Evolutionary conservation across 2,888 invertebrate genomes (phyloP), one percentile per base, ranked within the genome.

Genomic region (Macrosiphum euphorbiae): DNA sequence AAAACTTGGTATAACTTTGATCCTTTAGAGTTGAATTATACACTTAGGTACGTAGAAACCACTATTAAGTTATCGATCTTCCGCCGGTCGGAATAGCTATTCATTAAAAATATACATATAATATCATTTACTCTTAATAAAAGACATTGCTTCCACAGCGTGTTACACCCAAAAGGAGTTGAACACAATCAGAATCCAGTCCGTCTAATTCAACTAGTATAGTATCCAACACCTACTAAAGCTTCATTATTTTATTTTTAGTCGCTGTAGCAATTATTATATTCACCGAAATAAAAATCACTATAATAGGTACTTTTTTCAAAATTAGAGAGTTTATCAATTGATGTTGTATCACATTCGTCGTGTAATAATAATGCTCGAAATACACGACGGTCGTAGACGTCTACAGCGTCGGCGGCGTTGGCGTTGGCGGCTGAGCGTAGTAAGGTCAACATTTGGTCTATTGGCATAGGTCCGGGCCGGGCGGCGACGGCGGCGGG

Each of bases 381-480:
- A 78, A 35, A 78, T n/a, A 78, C n/a, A 78, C 7, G 35, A 20
- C 67, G 88, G 88, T 58, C 92, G 84, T n/a, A 67, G 47, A 16
- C 89, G 85, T 47, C 28, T 85, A 8, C n/a, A 20, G 16, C 44
- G 61, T 52, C 67, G 28, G n/a, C 16, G 61, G 11, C 44, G 44
- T 5, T 5, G 44, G 78, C 91, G 28, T 4, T 87, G 88, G 50
- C 67, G 86, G 35, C 61, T 2, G 86, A 52, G 61, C 35, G 52
- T 67, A 44, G 90, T 90, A 94, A 94, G 94, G 94, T 94, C 94
- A 94, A 94, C 94, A 94, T 94, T 94, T 90, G 94, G 94, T 90
- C 61, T 87, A 67, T 94, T 94, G 94, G 86, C 86, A 13, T 94
- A 94, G 94, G 94, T 94, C 94, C 94, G 94, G 93, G 52, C 85